Evolutionary conservation across 23 tunicate species (phyloP).

Genomic region (Halocynthia aurantium): DNA sequence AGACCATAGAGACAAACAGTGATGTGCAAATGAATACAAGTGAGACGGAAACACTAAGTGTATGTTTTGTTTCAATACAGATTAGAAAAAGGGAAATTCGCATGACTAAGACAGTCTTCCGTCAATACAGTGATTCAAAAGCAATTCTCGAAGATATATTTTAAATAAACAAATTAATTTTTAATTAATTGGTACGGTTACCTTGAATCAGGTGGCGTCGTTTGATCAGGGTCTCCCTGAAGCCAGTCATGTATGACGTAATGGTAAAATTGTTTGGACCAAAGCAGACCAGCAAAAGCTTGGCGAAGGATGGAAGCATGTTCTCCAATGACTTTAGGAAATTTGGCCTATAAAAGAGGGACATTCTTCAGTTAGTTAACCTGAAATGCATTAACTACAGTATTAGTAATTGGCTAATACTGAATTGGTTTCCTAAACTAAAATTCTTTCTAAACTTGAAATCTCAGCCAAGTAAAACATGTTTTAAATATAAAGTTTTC

Average conservation of each 20-base stretch:
- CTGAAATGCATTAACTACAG: background rate
- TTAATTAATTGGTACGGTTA: background rate
- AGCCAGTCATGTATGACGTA: conserved; percentile 80
- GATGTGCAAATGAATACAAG: too few species aligned
- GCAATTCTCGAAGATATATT: background rate
- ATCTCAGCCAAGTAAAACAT: background rate
- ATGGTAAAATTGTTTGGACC: conserved; percentile 93
- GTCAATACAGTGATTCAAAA: background rate
- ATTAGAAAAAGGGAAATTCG: background rate
- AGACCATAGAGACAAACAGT: too few species aligned
- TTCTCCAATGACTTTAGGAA: conserved; percentile 33
- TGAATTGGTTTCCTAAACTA: too few species aligned
- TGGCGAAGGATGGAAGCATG: conserved; percentile 61
- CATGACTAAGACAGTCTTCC: background rate
- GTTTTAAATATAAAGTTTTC: background rate
- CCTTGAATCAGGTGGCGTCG: conserved; percentile 68
- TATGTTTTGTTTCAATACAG: background rate
- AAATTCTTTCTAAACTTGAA: background rate
- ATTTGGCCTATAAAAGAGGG: conserved; percentile 28
- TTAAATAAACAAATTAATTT: background rate
- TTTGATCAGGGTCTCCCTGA: conserved; percentile 66
- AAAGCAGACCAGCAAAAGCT: conserved; percentile 79
- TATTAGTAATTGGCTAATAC: background rate
- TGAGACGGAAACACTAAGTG: too few species aligned
- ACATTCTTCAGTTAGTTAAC: background rate